Base-by-base conservation (phyloP, 2,113 vertebrate genomes). In the Cricetomys ansorgei region DNA sequence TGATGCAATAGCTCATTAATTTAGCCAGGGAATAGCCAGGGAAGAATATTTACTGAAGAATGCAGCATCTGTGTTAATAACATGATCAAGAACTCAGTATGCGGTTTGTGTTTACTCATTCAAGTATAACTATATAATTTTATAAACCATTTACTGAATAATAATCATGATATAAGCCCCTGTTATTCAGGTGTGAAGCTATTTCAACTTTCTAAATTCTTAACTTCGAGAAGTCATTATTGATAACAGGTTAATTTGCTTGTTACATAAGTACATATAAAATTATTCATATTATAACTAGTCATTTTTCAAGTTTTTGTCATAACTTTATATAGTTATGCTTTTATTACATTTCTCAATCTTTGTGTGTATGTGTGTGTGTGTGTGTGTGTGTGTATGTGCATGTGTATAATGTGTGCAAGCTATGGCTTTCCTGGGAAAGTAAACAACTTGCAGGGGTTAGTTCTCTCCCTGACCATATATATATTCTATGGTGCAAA, bases 111-210 rank as follows among this genome's bases (percentile, higher is more conserved):
- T 84, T 75, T 70, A 80, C 75, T 95, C 92, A 34, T 64, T 77
- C 17, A 70, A 1, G 95, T 83, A 48, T n/a, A 23, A 67, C 67
- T 87, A 27, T 65, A 19, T 16, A 55, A 48, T 57, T 94, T 95
- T 64, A 95, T 76, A 90, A 62, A 70, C 84, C 23, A 25, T 86
- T 90, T 50, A 70, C 34, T 91, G 67, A 88, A 69, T 43, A 69
- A 17, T 43, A n/a, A 80, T 89, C 34, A 86, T 7, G 59, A 53
- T 53, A 13, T 34, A 86, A 77, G 12, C 10, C 10, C 13, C 7
- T 83, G 31, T 37, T 53, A 86, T 65, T 95, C 21, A 59, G 2
- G 2, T 75, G 5, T 15, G 53, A 88, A 95, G 53, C 3, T 75
- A 2, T 13, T 69, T 2, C 40, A 3, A 70, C 1, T 48, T 76